Conservation (phyloP, 2,113 vertebrate species). For the Chunga burmeisteri region DNA sequence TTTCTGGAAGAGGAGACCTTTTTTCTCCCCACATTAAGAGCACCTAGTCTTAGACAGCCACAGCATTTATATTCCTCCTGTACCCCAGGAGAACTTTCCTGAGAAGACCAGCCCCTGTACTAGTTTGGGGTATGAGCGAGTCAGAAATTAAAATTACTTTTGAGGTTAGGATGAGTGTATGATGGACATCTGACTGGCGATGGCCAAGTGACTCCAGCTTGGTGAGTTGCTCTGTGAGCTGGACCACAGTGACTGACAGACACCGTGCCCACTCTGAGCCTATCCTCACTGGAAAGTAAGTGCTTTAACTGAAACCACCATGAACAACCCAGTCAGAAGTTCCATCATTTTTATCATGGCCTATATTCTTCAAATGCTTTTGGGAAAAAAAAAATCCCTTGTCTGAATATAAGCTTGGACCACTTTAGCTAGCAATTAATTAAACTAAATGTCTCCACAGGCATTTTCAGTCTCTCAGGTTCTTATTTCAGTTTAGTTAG, state of each 20-base stretch:
- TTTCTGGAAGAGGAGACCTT: not conserved
- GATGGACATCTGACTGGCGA: not conserved
- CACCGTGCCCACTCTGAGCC: not conserved
- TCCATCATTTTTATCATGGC: not conserved
- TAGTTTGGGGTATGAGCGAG: not conserved
- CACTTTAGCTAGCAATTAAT: constrained; percentile 13
- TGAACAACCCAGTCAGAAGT: not conserved
- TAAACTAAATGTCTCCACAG: not conserved
- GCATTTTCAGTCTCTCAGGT: not conserved
- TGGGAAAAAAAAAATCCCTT: not conserved
- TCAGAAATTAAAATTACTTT: not conserved
- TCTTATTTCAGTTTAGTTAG: constrained; percentile 23
- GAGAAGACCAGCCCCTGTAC: not conserved
- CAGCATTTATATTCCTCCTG: not conserved
- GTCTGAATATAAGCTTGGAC: not conserved
- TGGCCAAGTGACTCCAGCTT: not conserved
- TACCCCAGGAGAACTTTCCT: not conserved
- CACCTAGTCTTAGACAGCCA: not conserved
- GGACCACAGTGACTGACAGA: not conserved
- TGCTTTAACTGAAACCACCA: not conserved
- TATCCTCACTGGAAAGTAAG: not conserved
- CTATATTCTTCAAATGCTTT: not conserved
- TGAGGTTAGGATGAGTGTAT: not conserved
- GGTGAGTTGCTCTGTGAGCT: not conserved
- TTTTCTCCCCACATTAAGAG: not conserved